Conservation (phyloP, 2,888 invertebrate genomes). For the Agrotis segetum region DNA sequence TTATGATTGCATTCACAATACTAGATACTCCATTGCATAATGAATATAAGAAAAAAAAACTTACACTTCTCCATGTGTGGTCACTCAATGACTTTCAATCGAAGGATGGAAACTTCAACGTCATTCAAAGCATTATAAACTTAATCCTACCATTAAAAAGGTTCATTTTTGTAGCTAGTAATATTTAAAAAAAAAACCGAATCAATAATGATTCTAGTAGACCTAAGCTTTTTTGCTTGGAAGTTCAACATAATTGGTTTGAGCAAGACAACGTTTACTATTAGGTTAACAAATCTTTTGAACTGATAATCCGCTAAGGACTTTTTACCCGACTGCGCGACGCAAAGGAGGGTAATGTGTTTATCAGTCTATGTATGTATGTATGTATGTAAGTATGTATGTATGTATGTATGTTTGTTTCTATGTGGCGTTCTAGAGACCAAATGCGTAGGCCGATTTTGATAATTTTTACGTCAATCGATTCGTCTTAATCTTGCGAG, state of each 20-base stretch:
- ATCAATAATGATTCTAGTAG: slow-evolving; percentile 62
- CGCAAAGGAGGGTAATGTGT: no score
- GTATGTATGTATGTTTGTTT: no score
- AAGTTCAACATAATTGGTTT: slow-evolving; percentile 41
- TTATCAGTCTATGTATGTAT: no score
- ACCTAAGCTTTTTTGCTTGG: slow-evolving; percentile 55
- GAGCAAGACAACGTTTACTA: slow-evolving; percentile 39
- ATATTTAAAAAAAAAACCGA: slow-evolving; percentile 67
- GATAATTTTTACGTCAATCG: no score
- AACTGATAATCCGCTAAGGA: slow-evolving; percentile 11
- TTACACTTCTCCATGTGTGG: slow-evolving; percentile 73
- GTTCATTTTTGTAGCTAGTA: slow-evolving; percentile 51
- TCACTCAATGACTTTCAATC: slow-evolving; percentile 56
- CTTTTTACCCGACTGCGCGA: no score
- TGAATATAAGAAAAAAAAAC: slow-evolving; percentile 47
- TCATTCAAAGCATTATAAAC: slow-evolving; percentile 39
- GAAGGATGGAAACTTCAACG: slow-evolving; percentile 46
- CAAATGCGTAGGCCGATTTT: no score
- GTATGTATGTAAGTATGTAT: no score
- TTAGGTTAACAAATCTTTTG: slow-evolving; percentile 29
- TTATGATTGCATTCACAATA: slow-evolving; percentile 62
- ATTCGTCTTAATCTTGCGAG: no score
- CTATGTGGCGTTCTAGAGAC: no score
- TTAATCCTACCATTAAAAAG: slow-evolving; percentile 30
- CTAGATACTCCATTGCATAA: slow-evolving; percentile 50